Evolutionary conservation across 2,113 vertebrate genomes (phyloP), one percentile per base, ranked within the genome.

Genomic region (Sterrhoptilus dennistouni): DNA sequence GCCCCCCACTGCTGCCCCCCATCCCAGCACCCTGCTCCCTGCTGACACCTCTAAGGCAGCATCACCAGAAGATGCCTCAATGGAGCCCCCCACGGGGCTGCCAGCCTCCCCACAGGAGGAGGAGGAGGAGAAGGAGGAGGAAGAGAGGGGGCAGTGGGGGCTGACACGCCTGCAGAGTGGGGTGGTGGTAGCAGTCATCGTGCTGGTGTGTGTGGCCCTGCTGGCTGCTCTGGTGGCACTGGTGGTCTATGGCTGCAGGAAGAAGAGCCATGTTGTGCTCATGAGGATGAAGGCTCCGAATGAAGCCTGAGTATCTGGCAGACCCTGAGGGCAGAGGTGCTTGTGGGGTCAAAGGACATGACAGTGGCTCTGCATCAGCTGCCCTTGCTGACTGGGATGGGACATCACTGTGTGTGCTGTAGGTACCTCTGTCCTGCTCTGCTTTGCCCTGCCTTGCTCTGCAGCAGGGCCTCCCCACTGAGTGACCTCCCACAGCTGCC

Each of bases 241-340:
- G 75, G 97, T 97, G 54, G 77, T 95, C 77, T 98, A 97, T 0
- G 96, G 98, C 70, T 98, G 97, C 66, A 96, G 97, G 57, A 98
- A 97, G 95, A 98, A 98, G 96, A 96, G 86, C 89, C 96, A 97
- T 0, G 61, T 95, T 0, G 97, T 97, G 56, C 92, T 97, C 38
- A 97, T 97, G 97, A 97, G 96, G 66, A 98, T 97, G 97, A 98
- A 98, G 57, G 97, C 96, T 0, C 98, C 98, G 5, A 97, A 97
- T 1, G 97, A 98, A 92, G 97, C 81, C 76, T 96, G 75, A 94
- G 42, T 1, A 0, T 50, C 31, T 0, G 3, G 24, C 24, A 92
- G 66, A 94, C 52, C 53, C 57, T 35, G 57, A 23, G 77, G 35
- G 53, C n/a, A 79, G 45, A 19, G 4, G 69, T 64, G 69, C 44